These are phyloP conservation scores for Trissolcus brochymenae DNA, from an alignment of 2,888 invertebrate species.

Conservation along the genomic window DNA sequence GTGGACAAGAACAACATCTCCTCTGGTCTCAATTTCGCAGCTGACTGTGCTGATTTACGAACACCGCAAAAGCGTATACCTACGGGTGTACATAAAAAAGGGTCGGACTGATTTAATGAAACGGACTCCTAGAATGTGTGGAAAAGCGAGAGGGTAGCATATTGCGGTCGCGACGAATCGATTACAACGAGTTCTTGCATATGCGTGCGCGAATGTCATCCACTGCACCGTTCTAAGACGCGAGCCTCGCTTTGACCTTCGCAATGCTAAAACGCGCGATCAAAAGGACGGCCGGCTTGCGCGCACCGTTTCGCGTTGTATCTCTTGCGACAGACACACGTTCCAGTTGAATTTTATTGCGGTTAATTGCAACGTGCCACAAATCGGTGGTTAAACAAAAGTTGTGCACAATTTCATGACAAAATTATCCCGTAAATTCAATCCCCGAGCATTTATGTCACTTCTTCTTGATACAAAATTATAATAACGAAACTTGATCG, in stretches of 20 bases:
- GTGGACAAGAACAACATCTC: too few species aligned
- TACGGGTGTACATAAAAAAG: conserved; percentile 6
- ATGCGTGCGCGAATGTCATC: conserved; percentile 32
- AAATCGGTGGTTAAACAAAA: not conserved
- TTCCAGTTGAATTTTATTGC: conserved; percentile 12
- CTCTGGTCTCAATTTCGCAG: not conserved
- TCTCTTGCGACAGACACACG: conserved; percentile 8
- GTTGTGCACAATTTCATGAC: too few species aligned
- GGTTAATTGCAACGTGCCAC: conserved; percentile 5
- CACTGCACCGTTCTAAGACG: conserved; percentile 32
- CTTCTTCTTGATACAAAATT: too few species aligned
- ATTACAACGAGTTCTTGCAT: conserved; percentile 21
- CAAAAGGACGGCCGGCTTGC: conserved; percentile 14
- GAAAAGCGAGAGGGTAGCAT: conserved; percentile 27
- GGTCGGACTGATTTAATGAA: conserved; percentile 18
- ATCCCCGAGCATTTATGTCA: too few species aligned
- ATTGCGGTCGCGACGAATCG: conserved; percentile 42
- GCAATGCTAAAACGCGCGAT: conserved; percentile 29
- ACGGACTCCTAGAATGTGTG: conserved; percentile 28
- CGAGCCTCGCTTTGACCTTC: conserved; percentile 30
- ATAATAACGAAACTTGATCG: too few species aligned
- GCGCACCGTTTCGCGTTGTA: conserved; percentile 7
- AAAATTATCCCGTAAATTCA: too few species aligned
- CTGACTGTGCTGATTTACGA: conserved; percentile 12
- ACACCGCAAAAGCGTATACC: conserved; percentile 16